phyloP scores from a whole-genome alignment of 2,888 invertebrate species.

The Lycaena phlaeas region DNA sequence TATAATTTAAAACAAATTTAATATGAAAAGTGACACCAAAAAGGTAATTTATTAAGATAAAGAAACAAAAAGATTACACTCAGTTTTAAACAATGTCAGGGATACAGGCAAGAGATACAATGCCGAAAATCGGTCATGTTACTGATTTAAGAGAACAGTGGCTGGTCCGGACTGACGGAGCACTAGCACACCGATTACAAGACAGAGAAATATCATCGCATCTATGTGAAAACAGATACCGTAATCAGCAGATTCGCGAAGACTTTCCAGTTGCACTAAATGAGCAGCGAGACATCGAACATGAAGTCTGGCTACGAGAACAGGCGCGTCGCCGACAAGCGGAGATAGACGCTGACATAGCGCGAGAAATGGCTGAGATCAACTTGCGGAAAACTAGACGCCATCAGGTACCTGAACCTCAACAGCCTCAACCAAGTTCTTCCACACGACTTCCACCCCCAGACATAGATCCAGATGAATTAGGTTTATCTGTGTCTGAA shows the following conservation, averaged over 20 bases:
- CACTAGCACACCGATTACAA: constrained; percentile 59
- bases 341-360: constrained; percentile 62
- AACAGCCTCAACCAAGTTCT: constrained; percentile 47
- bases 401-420: constrained; percentile 34
- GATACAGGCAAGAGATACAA: constrained; percentile 54
- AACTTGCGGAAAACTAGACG: constrained; percentile 54
- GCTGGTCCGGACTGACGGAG: constrained; percentile 62
- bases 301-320: constrained; percentile 47
- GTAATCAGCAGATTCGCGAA: constrained; percentile 65
- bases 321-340: constrained; percentile 52
- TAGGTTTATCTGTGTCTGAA: constrained; percentile 52
- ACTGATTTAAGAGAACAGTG: constrained; percentile 64
- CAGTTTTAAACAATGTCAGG: constrained; percentile 39
- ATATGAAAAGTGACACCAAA: neutral
- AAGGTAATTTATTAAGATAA: neutral
- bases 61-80: neutral
- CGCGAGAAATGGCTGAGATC: constrained; percentile 61
- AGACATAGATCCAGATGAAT: constrained; percentile 40
- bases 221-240: constrained; percentile 57
- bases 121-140: constrained; percentile 65
- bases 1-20: neutral
- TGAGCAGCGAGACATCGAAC: constrained; percentile 56
- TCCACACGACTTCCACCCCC: constrained; percentile 32
- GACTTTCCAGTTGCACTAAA: constrained; percentile 62
- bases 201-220: constrained; percentile 66